A percentile compares a stretch with the other conserved stretches of the same genome.
Conservation (phyloP, 2,797 vertebrate species). For the Syndactyla subalaris region DNA sequence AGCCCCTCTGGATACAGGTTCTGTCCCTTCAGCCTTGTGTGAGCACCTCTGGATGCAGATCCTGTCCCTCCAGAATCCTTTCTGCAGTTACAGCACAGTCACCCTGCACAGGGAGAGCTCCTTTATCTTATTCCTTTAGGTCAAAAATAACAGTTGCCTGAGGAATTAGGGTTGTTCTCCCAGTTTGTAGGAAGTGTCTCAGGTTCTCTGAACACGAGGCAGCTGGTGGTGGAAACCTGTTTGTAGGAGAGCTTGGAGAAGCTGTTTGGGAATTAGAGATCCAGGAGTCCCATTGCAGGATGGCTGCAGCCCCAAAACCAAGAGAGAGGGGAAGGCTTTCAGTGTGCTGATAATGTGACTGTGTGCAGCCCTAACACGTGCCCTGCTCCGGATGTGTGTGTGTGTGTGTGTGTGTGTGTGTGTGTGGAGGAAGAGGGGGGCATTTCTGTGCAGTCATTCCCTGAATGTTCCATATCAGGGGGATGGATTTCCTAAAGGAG, state of each 20-base stretch:
- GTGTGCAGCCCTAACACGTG: neutral
- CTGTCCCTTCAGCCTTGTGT: neutral
- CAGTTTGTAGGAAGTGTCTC: neutral
- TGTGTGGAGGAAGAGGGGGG: neutral
- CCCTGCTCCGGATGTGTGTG: neutral
- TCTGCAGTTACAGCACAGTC: neutral
- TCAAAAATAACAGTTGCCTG: neutral
- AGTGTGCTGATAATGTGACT: neutral
- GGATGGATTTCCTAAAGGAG: slow-evolving; percentile 14
- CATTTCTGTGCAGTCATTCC: neutral
- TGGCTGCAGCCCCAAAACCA: neutral
- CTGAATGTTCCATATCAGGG: neutral
- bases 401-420: neutral
- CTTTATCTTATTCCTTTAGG: neutral
- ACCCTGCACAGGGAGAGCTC: neutral
- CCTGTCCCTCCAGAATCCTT: neutral
- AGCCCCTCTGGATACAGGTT: neutral
- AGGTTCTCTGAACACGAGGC: neutral
- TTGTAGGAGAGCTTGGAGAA: neutral
- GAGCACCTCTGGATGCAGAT: neutral
- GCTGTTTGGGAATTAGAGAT: neutral
- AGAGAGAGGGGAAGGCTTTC: neutral
- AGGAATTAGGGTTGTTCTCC: neutral
- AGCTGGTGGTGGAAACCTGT: neutral
- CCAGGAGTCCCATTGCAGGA: neutral